Conservation (phyloP, 2,888 invertebrate species). For the Drosophila prostipennis region DNA sequence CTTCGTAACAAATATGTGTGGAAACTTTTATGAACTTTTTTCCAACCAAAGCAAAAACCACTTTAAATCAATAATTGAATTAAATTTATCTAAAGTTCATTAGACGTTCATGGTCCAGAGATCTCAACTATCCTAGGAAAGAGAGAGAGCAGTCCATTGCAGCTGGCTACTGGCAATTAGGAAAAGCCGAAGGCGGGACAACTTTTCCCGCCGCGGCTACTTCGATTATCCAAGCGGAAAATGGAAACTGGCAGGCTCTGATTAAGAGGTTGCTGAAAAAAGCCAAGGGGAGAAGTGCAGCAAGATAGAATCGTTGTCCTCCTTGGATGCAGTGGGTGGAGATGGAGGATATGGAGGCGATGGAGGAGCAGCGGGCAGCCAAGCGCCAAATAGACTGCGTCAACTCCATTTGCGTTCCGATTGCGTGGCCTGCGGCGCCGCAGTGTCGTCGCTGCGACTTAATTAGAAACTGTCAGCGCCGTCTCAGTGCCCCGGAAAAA, state of each 20-base stretch:
- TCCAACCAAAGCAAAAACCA: background rate
- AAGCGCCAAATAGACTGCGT: constrained; percentile 77
- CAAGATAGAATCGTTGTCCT: background rate
- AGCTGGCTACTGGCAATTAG: constrained; percentile 38
- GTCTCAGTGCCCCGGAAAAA: constrained; percentile 4
- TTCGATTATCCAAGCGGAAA: constrained; percentile 68
- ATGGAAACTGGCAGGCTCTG: constrained; percentile 66
- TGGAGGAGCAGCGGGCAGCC: constrained; percentile 50
- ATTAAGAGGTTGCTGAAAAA: constrained; percentile 10
- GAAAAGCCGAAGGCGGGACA: constrained; percentile 28
- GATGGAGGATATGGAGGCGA: background rate
- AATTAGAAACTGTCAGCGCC: constrained; percentile 47
- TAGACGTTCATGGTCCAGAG: constrained; percentile 1
- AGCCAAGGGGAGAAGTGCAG: constrained; percentile 2
- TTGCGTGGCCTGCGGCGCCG: constrained; percentile 27
- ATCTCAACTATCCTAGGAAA: background rate
- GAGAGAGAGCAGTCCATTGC: constrained; percentile 1
- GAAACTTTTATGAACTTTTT: background rate
- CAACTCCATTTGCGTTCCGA: constrained; percentile 48
- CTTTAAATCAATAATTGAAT: constrained; percentile 2
- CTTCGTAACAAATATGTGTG: background rate
- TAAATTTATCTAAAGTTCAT: constrained; percentile 7
- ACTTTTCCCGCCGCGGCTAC: constrained; percentile 49
- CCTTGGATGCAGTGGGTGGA: background rate
- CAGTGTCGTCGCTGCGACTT: constrained; percentile 39